Evolutionary conservation across 1,140 invertebrate genomes (phyloP).

Genomic region (Lepidurus packardi): DNA sequence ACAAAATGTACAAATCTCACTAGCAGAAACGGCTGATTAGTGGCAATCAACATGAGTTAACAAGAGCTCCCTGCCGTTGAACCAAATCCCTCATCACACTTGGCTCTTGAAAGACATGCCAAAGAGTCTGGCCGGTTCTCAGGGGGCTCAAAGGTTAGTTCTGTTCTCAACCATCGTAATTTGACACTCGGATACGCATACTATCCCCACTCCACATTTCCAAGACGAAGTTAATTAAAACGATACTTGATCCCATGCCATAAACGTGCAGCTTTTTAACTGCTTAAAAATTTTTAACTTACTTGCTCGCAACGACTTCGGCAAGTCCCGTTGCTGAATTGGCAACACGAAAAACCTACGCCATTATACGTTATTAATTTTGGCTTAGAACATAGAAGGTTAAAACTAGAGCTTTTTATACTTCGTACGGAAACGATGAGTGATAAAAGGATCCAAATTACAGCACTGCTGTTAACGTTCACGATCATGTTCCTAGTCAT

Average conservation of each 20-base stretch:
- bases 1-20: background rate
- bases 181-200: background rate
- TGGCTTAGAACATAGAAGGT: background rate
- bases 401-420: background rate
- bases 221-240: constrained; percentile 11
- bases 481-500: background rate
- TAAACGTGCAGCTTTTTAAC: background rate
- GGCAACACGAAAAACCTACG: constrained; percentile 8
- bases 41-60: background rate
- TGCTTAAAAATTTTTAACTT: background rate
- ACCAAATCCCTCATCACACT: constrained; percentile 1
- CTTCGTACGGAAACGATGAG: constrained; percentile 16
- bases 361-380: background rate
- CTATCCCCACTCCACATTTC: constrained; percentile 12
- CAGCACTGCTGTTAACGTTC: background rate
- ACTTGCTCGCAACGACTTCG: background rate
- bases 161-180: background rate
- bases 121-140: background rate
- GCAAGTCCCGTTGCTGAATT: background rate
- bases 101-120: background rate
- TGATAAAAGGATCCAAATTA: background rate
- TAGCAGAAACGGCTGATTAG: background rate
- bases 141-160: background rate
- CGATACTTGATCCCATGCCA: background rate
- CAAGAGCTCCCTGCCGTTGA: background rate